Evolutionary conservation across 2,888 invertebrate species (phyloP).

Genomic region (Apamea sordens): DNA sequence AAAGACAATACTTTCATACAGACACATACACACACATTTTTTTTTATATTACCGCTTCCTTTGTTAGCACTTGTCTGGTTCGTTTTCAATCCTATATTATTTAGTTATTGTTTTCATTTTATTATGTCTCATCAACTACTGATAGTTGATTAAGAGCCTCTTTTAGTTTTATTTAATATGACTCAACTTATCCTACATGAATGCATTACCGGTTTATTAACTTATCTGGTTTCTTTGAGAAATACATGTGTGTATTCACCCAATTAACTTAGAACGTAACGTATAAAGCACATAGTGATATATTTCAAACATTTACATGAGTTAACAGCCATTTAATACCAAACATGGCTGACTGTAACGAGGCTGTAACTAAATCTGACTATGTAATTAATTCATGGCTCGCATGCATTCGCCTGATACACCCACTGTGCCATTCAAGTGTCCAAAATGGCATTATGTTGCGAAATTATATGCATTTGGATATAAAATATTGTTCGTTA

Average conservation of each 20-base stretch:
- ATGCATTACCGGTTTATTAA: background rate
- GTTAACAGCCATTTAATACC: slow-evolving; percentile 54
- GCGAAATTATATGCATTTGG: slow-evolving; percentile 45
- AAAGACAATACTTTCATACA: no score
- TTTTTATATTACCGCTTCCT: no score
- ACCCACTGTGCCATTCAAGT: slow-evolving; percentile 62
- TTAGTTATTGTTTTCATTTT: background rate
- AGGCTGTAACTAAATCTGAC: slow-evolving; percentile 46
- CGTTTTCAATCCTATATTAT: background rate
- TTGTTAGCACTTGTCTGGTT: background rate
- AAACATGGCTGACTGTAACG: slow-evolving; percentile 50
- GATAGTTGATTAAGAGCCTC: background rate
- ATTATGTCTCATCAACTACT: no score
- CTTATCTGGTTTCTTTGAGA: background rate
- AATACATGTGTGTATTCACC: slow-evolving; percentile 7
- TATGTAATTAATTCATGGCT: slow-evolving; percentile 45
- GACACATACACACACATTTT: no score
- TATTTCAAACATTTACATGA: slow-evolving; percentile 54
- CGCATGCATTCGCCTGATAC: slow-evolving; percentile 40
- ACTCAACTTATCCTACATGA: background rate
- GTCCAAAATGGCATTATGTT: slow-evolving; percentile 47
- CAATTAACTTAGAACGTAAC: slow-evolving; percentile 46
- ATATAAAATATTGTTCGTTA: slow-evolving; percentile 25
- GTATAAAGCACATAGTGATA: slow-evolving; percentile 44
- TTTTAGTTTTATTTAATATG: background rate